Base-by-base conservation (phyloP, 2,113 vertebrate genomes). In the Vombatus ursinus region DNA sequence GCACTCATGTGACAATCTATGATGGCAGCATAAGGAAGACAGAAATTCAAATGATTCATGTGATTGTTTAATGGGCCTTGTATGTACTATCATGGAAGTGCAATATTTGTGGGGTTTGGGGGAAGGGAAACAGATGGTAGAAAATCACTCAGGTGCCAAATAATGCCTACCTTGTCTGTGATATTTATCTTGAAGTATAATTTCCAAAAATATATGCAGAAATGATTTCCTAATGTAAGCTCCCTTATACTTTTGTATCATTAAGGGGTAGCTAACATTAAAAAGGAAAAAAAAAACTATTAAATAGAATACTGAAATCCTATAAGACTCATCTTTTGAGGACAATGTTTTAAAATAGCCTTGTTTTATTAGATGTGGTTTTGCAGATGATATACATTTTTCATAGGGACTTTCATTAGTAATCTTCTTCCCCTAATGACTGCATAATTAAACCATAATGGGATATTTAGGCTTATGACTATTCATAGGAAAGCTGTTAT, bases 391-490 rank as follows among this genome's bases (percentile, higher is more conserved):
- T 97, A 94, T 94, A 93, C 53, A 94, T 96, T 98, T 98, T 98
- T 98, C 96, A 98, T 96, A 95, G 94, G 91, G 97, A 93, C 93
- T 97, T 98, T 98, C 97, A 96, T 96, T 97, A 98, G 96, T 96
- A 97, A 98, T 98, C 92, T 98, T 95, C 97, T 97, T 98, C 90
- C 97, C 96, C 90, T 98, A 98, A 98, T 98, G 96, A 97, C 54
- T 98, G 50, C 94, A 96, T 97, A 98, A 98, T 98, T 98, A 98
- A 98, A 96, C 24, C 4, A 96, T 98, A 98, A 98, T 98, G 96
- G 96, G 50, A 98, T 95, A 98, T 97, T 94, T 96, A 97, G 57
- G 47, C 84, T 98, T 97, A 98, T 98, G 92, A 97, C 96, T 98
- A 98, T 98, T 98, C 96, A 98, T 97, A 89, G 89, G 26, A 77